Base-by-base conservation (phyloP, 2,113 vertebrate species). In the Phainopepla nitens region DNA sequence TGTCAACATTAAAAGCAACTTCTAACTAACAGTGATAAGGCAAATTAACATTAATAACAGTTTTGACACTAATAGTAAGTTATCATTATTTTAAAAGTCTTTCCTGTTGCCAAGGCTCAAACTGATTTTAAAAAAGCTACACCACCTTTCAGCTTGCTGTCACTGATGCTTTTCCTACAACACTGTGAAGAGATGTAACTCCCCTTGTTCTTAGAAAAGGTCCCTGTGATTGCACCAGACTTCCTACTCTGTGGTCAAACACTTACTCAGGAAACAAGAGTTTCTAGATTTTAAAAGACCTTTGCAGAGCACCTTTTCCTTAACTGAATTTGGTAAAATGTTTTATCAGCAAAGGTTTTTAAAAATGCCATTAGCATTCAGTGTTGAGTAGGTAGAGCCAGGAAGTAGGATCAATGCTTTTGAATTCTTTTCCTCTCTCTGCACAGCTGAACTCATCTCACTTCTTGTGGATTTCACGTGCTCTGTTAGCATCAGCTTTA, bases 21-120 rank as follows among this genome's bases (percentile, higher is more conserved):
- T 97, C 93, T 98, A 97, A 97, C 97, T 96, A 97, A 95, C 87
- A 84, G 90, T 94, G 97, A 97, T 98, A 96, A 39, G 80, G 96
- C 95, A 97, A 97, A 98, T 98, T 97, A 98, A 97, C 57, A 83
- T 97, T 98, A 98, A 97, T 98, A 98, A 97, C 85, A 94, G 95
- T 97, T 97, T 97, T 98, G 97, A 97, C 97, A 97, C 92, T 98
- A 98, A 98, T 98, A 97, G 96, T 96, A 97, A 97, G 97, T 97
- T 97, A 95, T 87, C 89, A n/a, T 87, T 93, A 92, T 95, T 97
- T 95, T 92, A 64, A 96, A 97, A 97, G 80, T 93, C 96, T 93
- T 84, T 96, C 92, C 60, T 92, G 82, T 95, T 96, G 96, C 90
- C 90, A 92, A 95, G 96, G 96, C 96, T 97, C 83, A 93, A 92